Conservation (phyloP, 1,140 invertebrate species). For the Anagrus nilaparvatae region DNA sequence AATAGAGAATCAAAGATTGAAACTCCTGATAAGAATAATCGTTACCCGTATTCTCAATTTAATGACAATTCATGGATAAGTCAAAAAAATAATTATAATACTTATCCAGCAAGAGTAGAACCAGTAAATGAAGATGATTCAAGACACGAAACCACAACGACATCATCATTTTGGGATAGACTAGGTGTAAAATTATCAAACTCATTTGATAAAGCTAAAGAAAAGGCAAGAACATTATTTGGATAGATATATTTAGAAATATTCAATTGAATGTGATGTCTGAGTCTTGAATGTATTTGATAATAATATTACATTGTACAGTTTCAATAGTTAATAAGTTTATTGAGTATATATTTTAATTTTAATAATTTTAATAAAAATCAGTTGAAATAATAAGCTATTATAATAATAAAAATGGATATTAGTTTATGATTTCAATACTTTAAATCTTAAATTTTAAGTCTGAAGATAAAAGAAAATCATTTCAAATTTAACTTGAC, state of each 20-base stretch:
- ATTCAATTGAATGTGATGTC: slow-evolving; percentile 20
- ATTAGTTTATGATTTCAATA: too few species aligned
- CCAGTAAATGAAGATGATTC: slow-evolving; percentile 12
- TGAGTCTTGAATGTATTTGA: slow-evolving; percentile 12
- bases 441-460: too few species aligned
- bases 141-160: slow-evolving; percentile 23
- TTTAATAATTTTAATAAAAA: slow-evolving; percentile 11
- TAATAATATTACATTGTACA: slow-evolving; percentile 14
- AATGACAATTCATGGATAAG: too few species aligned
- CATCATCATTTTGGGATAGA: slow-evolving; percentile 45
- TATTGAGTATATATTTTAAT: slow-evolving; percentile 6
- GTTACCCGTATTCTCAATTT: too few species aligned
- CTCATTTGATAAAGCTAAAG: slow-evolving; percentile 40
- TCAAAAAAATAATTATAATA: slow-evolving; percentile 6
- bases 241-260: too few species aligned
- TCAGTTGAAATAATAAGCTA: slow-evolving; percentile 15
- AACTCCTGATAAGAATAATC: too few species aligned
- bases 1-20: too few species aligned
- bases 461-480: too few species aligned
- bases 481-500: too few species aligned
- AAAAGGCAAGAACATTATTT: slow-evolving; percentile 43
- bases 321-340: slow-evolving; percentile 16
- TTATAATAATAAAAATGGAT: not conserved
- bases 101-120: slow-evolving; percentile 15
- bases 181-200: slow-evolving; percentile 41